A percentile compares a stretch with the other conserved stretches of the same genome.
phyloP scores from a whole-genome alignment of 2,797 vertebrate species.

The Pantherophis alleghaniensis region DNA sequence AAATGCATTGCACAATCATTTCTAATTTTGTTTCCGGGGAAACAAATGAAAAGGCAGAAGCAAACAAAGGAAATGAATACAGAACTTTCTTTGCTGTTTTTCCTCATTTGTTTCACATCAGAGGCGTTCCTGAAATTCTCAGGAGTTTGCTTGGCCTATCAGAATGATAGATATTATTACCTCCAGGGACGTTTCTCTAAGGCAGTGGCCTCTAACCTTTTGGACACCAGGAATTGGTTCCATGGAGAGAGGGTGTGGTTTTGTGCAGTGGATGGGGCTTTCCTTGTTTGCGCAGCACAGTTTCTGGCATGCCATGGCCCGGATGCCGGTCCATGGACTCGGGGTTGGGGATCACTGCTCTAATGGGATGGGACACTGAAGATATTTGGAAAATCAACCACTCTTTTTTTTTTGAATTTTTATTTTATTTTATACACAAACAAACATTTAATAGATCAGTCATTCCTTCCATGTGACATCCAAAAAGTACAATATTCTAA shows the following conservation, averaged over 20 bases:
- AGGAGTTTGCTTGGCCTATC: neutral
- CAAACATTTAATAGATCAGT: too few species aligned
- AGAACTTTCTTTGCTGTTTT: neutral
- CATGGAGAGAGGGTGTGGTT: too few species aligned
- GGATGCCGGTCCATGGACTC: too few species aligned
- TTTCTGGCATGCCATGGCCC: too few species aligned
- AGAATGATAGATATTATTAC: neutral
- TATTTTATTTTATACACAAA: too few species aligned
- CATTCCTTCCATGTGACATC: too few species aligned
- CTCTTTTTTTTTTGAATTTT: neutral
- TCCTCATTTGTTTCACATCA: neutral
- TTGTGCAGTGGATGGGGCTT: too few species aligned
- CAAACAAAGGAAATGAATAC: neutral
- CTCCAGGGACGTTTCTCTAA: neutral
- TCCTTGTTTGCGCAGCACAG: too few species aligned
- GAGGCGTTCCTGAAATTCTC: neutral
- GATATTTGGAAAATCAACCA: neutral
- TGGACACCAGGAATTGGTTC: too few species aligned
- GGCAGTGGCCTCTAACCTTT: too few species aligned
- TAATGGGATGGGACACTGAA: neutral
- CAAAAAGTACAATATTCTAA: too few species aligned
- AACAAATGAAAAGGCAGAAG: neutral
- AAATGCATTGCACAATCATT: neutral
- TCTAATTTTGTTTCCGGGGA: neutral
- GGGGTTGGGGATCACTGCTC: too few species aligned